Evolutionary conservation across 2,797 vertebrate genomes (phyloP), one percentile per base, ranked within the genome.

Genomic region (Ibycter americanus): DNA sequence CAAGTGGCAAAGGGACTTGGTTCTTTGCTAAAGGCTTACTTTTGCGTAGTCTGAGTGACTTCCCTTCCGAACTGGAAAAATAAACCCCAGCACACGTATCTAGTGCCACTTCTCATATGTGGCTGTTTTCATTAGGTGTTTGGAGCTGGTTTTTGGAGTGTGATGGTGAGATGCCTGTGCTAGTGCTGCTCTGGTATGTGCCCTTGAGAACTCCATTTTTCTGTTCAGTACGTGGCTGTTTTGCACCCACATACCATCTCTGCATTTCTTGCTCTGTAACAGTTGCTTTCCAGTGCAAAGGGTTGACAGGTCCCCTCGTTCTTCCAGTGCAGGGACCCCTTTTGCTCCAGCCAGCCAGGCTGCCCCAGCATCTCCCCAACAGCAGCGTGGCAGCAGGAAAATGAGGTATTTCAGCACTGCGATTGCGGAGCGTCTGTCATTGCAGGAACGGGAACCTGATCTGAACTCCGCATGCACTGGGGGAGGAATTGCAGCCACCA

Each of bases 361-460:
- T 95, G 97, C 96, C 71, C 95, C 88, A 90, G 97, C 96, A 82
- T 93, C 95, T 97, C 92, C 92, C 91, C 93, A 91, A 96, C 92
- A 91, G 86, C 83, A 76, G 94, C 83, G 70, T 90, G 96, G 96
- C 79, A 67, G 96, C 82, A 90, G 92, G 91, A 97, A 96, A 97
- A 97, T 87, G 87, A 97, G 91, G 47, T 78, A 87, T 74, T 97
- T 95, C 63, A 83, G 86, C 92, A 95, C 62, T 46, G 93, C 73
- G 95, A 96, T 96, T 96, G 96, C 55, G 51, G 80, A 70, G 96
- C 86, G 55, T 90, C 91, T 97, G 95, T 97, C 96, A 96, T 97
- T 78, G 47, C 93, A 93, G 96, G 87, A 84, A 68, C 73, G 80
- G 96, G 91, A 95, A 67, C 87, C 80, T 58, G 87, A 71, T 80